Evolutionary conservation across 2,113 vertebrate genomes (phyloP), one percentile per base, ranked within the genome.

Genomic region (Stegastes partitus): DNA sequence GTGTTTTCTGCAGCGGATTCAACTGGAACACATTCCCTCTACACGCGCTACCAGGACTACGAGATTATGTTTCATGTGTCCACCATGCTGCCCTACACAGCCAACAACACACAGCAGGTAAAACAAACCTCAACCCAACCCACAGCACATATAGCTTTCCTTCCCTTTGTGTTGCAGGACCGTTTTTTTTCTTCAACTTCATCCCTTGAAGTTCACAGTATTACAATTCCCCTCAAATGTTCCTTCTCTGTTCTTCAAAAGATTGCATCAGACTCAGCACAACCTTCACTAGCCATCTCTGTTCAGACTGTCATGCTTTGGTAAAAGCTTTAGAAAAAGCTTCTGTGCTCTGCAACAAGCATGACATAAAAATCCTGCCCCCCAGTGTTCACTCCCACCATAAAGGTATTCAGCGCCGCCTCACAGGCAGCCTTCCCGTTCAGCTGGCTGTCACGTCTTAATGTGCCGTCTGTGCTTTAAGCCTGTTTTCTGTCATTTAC

Each of bases 1-100:
- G 23, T 75, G 15, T 81, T 54, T 21, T 85, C 28, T 84, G 42
- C 85, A 96, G 95, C 94, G 14, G 96, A 96, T 73, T 96, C 95
- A 19, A 96, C 95, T 0, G 95, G 95, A 37, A 95, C 94, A 0
- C 96, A 97, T 73, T 98, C 97, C 0, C 95, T 98, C 66, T 97
- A 98, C 86, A 98, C 97, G 2, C 95, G 92, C 5, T 98, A 98
- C 90, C 96, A 97, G 90, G 97, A 97, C 92, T 96, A 97, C 5
- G 96, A 98, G 94, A 96, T 98, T 75, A 98, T 98, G 97, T 97
- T 97, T 82, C 97, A 97, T 6, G 96, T 98, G 70, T 97, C 97
- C 47, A 98, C 97, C 1, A 97, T 96, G 95, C 93, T 96, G 67
- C 96, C 96, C 42, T 96, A 96, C 86, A 96, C 96, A 18, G 79